These are phyloP conservation scores for Pyrochroa serraticornis DNA, from an alignment of 2,888 invertebrate species.

Conservation along the genomic window DNA sequence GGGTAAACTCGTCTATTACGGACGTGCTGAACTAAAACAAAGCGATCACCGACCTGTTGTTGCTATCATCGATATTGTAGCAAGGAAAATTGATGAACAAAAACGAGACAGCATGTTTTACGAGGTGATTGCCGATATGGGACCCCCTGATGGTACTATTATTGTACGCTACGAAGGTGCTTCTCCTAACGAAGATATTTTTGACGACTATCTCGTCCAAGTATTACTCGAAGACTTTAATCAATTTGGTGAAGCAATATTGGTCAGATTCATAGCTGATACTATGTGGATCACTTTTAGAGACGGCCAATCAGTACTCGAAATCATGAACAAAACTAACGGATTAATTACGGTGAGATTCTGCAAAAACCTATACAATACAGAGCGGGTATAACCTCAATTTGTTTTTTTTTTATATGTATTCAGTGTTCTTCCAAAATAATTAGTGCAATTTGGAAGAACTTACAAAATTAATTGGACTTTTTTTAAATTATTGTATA, in stretches of 20 bases:
- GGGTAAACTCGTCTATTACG: slow-evolving; percentile 86
- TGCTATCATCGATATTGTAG: slow-evolving; percentile 87
- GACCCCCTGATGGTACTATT: slow-evolving; percentile 95
- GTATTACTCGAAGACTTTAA: slow-evolving; percentile 80
- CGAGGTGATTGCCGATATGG: slow-evolving; percentile 79
- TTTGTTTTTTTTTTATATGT: too few species aligned
- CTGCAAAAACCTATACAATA: too few species aligned
- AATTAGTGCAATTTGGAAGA: slow-evolving; percentile 52
- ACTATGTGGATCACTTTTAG: slow-evolving; percentile 92
- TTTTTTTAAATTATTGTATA: too few species aligned
- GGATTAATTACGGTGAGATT: slow-evolving; percentile 31
- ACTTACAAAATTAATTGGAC: too few species aligned
- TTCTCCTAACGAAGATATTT: slow-evolving; percentile 62
- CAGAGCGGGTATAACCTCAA: too few species aligned
- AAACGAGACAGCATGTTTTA: slow-evolving; percentile 82
- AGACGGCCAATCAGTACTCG: slow-evolving; percentile 86
- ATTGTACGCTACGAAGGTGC: slow-evolving; percentile 65
- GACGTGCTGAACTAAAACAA: slow-evolving; percentile 93
- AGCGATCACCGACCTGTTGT: slow-evolving; percentile 97
- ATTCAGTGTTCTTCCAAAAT: slow-evolving; percentile 43
- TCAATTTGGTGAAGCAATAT: slow-evolving; percentile 86
- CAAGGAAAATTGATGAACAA: slow-evolving; percentile 77
- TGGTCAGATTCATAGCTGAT: slow-evolving; percentile 88
- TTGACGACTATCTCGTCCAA: slow-evolving; percentile 82
- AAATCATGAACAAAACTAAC: slow-evolving; percentile 60